Conservation (phyloP, 1,140 invertebrate species). For the Rhagoletis zephyria region DNA sequence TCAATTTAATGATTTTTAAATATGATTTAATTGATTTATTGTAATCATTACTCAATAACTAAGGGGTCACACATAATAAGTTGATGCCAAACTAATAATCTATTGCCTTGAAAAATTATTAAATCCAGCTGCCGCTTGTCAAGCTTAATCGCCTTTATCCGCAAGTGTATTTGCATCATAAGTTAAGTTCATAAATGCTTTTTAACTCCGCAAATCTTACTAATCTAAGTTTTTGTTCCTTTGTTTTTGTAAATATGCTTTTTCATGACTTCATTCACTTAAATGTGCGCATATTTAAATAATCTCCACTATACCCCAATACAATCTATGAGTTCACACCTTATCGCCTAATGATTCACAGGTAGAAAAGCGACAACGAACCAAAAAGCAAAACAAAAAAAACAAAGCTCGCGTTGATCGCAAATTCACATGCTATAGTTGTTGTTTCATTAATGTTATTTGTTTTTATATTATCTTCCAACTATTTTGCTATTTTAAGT, state of each 20-base stretch:
- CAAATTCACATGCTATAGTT: not conserved
- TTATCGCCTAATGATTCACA: not conserved
- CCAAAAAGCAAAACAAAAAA: not conserved
- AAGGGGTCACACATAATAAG: too few relatives aligned
- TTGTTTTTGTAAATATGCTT: not conserved
- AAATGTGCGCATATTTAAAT: not conserved
- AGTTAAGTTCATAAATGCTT: not conserved
- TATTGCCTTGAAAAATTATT: not conserved
- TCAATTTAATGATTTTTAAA: too few relatives aligned
- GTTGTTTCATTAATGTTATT: not conserved
- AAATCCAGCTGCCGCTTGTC: not conserved
- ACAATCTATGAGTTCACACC: not conserved
- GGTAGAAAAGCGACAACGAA: not conserved
- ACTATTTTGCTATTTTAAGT: not conserved
- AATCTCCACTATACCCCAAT: not conserved
- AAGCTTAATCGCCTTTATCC: not conserved
- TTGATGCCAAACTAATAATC: not conserved
- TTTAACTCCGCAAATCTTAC: not conserved
- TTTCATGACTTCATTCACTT: not conserved
- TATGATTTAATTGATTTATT: too few relatives aligned
- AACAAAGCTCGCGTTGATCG: not conserved
- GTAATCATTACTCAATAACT: too few relatives aligned
- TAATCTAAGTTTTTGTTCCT: not conserved
- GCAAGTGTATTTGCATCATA: not conserved
- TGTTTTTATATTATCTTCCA: slow-evolving; percentile 16